Percentiles rank a stretch among this genome's conserved stretches.
Conservation (phyloP, 2,113 vertebrate genomes). For the Trichechus manatus region DNA sequence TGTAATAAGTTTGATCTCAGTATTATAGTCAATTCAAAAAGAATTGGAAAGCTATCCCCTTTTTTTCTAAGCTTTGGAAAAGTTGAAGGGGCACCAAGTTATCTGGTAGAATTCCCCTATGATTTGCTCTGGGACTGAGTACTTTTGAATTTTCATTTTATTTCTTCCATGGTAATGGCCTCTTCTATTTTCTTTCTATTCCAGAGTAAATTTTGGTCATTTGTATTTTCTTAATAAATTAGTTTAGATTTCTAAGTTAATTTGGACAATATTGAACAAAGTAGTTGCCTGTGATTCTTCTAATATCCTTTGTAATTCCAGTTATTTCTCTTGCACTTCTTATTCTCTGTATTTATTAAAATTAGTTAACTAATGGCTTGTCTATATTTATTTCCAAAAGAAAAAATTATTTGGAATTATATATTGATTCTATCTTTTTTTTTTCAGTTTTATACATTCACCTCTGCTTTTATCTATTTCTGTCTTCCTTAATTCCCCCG, state of each 20-base stretch:
- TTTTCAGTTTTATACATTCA: not conserved
- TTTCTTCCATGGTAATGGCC: not conserved
- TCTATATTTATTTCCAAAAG: not conserved
- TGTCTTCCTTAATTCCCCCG: not conserved
- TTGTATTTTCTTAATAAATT: not conserved
- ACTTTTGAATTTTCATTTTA: not conserved
- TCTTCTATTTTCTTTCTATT: not conserved
- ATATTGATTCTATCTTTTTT: not conserved
- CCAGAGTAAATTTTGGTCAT: not conserved
- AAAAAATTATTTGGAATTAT: not conserved
- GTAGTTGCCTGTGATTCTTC: not conserved
- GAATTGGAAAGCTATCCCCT: not conserved
- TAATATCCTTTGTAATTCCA: not conserved
- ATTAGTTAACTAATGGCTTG: not conserved
- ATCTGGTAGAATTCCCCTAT: not conserved
- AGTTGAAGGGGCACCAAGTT: not conserved
- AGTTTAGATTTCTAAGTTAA: not conserved
- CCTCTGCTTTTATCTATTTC: not conserved
- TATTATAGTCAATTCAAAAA: not conserved
- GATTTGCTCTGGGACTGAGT: not conserved
- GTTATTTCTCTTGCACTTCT: not conserved
- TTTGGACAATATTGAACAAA: not conserved
- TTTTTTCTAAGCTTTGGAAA: constrained; percentile 5
- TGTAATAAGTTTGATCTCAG: not conserved
- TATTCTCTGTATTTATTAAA: not conserved